A percentile compares a stretch with the other conserved stretches of the same genome.
phyloP scores from a whole-genome alignment of 2,888 invertebrate species.

The Lasioglossum malachurum region DNA sequence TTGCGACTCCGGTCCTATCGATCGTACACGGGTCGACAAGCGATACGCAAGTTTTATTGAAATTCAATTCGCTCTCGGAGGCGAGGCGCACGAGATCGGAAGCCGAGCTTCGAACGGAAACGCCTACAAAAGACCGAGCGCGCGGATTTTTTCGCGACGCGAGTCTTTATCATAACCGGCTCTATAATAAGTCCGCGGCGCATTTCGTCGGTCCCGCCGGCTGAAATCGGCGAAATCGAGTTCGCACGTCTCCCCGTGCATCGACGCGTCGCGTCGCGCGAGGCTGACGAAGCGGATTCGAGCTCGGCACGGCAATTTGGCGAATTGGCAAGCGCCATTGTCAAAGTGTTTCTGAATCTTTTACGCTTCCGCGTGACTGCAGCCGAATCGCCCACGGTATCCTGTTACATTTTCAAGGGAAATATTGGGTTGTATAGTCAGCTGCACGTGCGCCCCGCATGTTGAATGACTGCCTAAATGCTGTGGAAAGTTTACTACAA shows the following conservation, averaged over 20 bases:
- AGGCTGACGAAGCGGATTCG: constrained; percentile 13
- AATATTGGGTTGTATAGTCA: neutral
- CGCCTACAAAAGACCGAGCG: constrained; percentile 23
- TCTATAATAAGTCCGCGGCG: constrained; percentile 6
- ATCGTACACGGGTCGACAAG: constrained; percentile 22
- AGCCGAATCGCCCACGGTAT: neutral
- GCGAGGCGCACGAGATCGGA: neutral
- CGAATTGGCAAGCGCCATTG: neutral
- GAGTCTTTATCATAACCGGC: constrained; percentile 25
- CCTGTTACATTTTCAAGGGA: constrained; percentile 1
- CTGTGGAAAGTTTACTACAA: neutral
- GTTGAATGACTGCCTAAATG: neutral
- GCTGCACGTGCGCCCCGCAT: neutral
- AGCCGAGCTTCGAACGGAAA: neutral
- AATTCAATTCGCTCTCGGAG: constrained; percentile 26
- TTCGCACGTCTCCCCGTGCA: neutral
- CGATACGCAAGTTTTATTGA: constrained; percentile 47
- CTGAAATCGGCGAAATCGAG: neutral
- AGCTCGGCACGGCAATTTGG: neutral
- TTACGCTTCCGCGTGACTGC: neutral
- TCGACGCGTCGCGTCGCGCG: neutral
- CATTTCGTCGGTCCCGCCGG: neutral
- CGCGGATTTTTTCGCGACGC: neutral
- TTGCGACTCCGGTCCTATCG: constrained; percentile 33
- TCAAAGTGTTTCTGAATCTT: constrained; percentile 8